phyloP scores from a whole-genome alignment of 1,140 invertebrate genomes.

The Halictus rubicundus region DNA sequence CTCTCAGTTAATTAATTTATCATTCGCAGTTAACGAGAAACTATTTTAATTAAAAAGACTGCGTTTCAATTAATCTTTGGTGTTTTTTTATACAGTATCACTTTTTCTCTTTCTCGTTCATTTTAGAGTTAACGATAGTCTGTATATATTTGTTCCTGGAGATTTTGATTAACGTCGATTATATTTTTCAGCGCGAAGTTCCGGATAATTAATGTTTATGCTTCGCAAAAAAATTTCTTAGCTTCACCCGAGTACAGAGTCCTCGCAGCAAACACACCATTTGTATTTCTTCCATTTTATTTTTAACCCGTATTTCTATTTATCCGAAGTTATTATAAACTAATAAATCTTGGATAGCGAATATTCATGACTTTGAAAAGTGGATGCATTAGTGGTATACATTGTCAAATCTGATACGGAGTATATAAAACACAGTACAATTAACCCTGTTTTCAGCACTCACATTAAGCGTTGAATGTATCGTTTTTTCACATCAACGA shows the following conservation, averaged over 20 bases:
- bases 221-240: background rate
- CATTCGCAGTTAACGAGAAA: constrained; percentile 8
- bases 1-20: constrained; percentile 11
- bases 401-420: background rate
- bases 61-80: constrained; percentile 29
- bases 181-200: background rate
- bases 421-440: background rate
- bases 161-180: background rate
- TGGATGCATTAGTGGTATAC: background rate
- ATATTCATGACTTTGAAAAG: background rate
- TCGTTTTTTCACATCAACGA: background rate
- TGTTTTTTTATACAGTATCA: background rate
- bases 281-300: background rate
- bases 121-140: background rate
- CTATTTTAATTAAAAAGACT: constrained; percentile 29
- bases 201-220: constrained; percentile 7
- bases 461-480: background rate
- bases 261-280: background rate
- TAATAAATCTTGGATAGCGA: background rate
- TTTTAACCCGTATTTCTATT: background rate
- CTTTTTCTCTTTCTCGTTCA: too few species aligned
- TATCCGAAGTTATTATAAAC: background rate
- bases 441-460: background rate
- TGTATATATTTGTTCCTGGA: background rate
- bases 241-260: background rate